These are phyloP conservation scores for Polymixis lichenea DNA, from an alignment of 2,888 invertebrate species.

Conservation along the genomic window DNA sequence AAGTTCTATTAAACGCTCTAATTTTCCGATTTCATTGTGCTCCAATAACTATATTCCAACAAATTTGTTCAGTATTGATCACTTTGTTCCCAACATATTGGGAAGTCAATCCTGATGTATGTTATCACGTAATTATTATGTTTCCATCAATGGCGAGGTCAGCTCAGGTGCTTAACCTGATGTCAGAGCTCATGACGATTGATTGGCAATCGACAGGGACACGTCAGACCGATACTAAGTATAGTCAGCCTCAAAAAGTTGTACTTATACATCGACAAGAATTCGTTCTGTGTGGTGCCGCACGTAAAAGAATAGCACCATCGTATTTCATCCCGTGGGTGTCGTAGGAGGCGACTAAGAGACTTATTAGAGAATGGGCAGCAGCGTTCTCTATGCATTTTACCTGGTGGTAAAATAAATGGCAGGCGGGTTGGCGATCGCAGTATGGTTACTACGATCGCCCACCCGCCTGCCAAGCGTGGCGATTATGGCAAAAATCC, in stretches of 20 bases:
- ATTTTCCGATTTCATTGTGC: background rate
- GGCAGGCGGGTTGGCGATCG: no score
- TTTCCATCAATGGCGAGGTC: slow-evolving; percentile 42
- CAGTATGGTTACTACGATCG: no score
- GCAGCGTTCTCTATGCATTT: no score
- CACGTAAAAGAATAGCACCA: no score
- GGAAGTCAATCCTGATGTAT: slow-evolving; percentile 9
- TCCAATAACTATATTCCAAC: background rate
- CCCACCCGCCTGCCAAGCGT: no score
- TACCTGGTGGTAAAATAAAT: no score
- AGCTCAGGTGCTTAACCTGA: slow-evolving; percentile 51
- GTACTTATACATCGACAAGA: background rate
- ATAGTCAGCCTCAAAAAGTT: background rate
- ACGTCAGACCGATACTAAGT: slow-evolving; percentile 13
- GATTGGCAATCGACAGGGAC: slow-evolving; percentile 55
- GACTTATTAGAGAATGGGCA: no score
- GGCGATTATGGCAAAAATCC: no score
- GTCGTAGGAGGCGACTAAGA: no score
- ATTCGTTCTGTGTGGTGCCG: no score
- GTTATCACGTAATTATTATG: slow-evolving; percentile 37
- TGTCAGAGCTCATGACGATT: slow-evolving; percentile 44
- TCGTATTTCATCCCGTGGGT: no score
- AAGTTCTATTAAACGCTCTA: background rate
- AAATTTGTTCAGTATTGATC: background rate
- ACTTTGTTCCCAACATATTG: slow-evolving; percentile 5